Evolutionary conservation across 2,888 invertebrate species (phyloP).

Genomic region (Acronicta aceris): DNA sequence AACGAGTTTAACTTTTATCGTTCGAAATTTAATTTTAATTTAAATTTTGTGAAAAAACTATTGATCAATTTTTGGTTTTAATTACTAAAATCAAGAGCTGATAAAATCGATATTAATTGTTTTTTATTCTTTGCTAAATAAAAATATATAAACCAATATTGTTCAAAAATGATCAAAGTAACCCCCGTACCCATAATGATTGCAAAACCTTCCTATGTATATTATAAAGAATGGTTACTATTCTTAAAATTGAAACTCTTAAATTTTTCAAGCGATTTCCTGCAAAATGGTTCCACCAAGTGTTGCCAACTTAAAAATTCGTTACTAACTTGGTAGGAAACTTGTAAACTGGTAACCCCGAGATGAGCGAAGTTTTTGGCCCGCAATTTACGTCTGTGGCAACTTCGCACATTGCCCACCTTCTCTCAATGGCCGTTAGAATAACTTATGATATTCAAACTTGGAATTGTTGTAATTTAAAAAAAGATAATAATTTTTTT

Average conservation of each 20-base stretch:
- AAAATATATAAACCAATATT: too few species aligned
- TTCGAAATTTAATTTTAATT: too few species aligned
- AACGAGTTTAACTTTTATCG: too few species aligned
- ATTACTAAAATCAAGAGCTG: too few species aligned
- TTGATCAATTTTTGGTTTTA: too few species aligned
- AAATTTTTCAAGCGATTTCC: neutral
- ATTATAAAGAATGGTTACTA: too few species aligned
- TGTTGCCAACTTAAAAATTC: slow-evolving; percentile 24
- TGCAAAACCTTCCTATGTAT: too few species aligned
- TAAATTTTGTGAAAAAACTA: too few species aligned
- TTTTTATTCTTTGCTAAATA: too few species aligned
- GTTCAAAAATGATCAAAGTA: too few species aligned
- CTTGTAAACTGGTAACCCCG: slow-evolving; percentile 40
- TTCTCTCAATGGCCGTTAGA: slow-evolving; percentile 2
- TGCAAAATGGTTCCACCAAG: slow-evolving; percentile 8
- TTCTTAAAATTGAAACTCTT: neutral
- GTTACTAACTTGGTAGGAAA: slow-evolving; percentile 14
- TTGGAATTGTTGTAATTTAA: slow-evolving; percentile 7
- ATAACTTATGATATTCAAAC: slow-evolving; percentile 22
- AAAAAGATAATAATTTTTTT: neutral
- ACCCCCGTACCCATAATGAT: too few species aligned
- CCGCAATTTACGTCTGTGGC: slow-evolving; percentile 35
- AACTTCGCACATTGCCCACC: slow-evolving; percentile 33
- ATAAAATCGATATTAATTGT: too few species aligned
- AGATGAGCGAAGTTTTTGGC: slow-evolving; percentile 33